Percentiles rank a stretch among this genome's conserved stretches.
These are phyloP conservation scores for Anoplius nigerrimus DNA, from an alignment of 2,888 invertebrate genomes.

Conservation along the genomic window DNA sequence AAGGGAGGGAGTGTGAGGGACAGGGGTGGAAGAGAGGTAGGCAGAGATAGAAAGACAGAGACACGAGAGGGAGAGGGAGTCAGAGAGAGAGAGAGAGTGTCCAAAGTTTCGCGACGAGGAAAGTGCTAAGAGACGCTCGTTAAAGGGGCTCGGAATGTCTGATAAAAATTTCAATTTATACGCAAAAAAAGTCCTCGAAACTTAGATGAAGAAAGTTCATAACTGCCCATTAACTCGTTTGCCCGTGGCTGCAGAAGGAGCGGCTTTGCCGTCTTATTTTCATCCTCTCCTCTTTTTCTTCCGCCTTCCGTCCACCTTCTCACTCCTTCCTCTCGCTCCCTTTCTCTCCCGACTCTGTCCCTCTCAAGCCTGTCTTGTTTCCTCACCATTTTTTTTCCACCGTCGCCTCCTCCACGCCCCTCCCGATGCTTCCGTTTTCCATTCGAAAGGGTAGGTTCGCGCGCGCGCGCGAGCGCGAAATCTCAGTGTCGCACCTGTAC, in stretches of 20 bases:
- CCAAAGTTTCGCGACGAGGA: conserved; percentile 27
- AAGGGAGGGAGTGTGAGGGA: conserved; percentile 9
- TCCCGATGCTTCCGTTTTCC: too few species aligned
- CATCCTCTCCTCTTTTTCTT: conserved; percentile 19
- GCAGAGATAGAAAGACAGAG: too few species aligned
- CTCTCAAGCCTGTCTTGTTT: too few species aligned
- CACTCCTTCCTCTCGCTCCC: conserved; percentile 2
- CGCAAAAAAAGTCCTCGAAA: conserved; percentile 60
- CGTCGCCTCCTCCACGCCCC: too few species aligned
- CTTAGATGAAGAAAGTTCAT: conserved; percentile 68
- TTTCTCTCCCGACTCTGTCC: background rate
- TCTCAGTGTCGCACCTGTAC: too few species aligned
- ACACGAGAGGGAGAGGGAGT: background rate
- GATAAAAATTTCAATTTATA: conserved; percentile 68
- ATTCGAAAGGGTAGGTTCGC: too few species aligned
- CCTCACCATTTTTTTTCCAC: too few species aligned
- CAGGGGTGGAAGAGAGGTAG: too few species aligned
- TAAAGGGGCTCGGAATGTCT: conserved; percentile 52
- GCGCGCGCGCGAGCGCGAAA: too few species aligned
- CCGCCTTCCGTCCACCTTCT: conserved; percentile 15
- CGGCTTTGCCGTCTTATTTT: conserved; percentile 37
- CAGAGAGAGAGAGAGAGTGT: background rate
- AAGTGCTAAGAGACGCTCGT: conserved; percentile 49
- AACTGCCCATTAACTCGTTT: conserved; percentile 65
- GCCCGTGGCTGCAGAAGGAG: conserved; percentile 30